Base-by-base conservation (phyloP, 2,113 vertebrate genomes). In the Indicator indicator region DNA sequence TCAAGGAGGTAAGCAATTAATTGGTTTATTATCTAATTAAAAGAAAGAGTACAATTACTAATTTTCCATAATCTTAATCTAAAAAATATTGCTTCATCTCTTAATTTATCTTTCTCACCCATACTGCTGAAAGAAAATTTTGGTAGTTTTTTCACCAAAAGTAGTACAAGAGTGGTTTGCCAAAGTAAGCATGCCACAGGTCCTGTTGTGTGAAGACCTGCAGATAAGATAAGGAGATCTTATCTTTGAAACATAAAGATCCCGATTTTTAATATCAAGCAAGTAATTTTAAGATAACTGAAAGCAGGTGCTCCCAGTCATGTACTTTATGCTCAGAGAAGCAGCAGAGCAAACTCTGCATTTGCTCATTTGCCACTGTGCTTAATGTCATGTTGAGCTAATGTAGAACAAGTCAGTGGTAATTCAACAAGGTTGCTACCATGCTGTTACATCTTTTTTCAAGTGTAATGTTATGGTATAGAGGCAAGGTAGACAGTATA, bases 1-100 rank as follows among this genome's bases (percentile, higher is more conserved):
- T 95, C 98, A 99, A 97, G 99, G 99, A 99, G 99, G 99, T 99
- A 85, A 98, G 88, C 48, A 71, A 30, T 63, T 44, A 36, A 50
- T 79, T 73, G 55, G 40, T 86, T 76, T 67, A 12, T 91, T 18
- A 36, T 74, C 17, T 73, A 68, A 69, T 50, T 92, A 21, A 78
- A 85, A 79, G 40, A 76, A 19, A 72, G 28, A 48, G 19, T 27
- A 20, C 63, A 6, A 67, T 40, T 80, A n/a, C 38, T 58, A 7
- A 30, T 50, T 85, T 73, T 73, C 8, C 2, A 5, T 50, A 1
- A 33, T 76, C 80, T 58, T 50, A 69, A 62, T 67, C 16, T 76
- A n/a, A 89, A 12, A 94, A 38, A 33, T 28, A 56, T 3, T 82
- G 21, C 4, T 89, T 50, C 19, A 42, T 63, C 21, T 76, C 36